Base-by-base conservation (phyloP, 2,797 vertebrate genomes). In the Nannoperca australis region DNA sequence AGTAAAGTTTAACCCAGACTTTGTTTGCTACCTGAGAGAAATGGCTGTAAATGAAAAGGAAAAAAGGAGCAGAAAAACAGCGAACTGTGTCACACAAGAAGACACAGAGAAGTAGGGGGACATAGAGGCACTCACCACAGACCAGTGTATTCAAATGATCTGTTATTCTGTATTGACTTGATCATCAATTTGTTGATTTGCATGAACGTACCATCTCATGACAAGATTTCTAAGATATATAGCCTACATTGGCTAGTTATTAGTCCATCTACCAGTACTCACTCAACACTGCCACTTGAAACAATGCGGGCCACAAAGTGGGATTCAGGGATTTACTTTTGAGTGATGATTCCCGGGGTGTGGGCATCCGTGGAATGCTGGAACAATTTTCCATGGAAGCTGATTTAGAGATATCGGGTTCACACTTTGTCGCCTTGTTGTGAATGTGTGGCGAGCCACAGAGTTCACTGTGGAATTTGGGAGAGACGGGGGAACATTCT, bases 331-430 rank as follows among this genome's bases (percentile, higher is more conserved):
- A 76, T 80, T 86, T 84, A 61, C 56, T 76, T 74, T 44, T 55
- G 53, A 86, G 76, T 51, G 76, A 82, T 42, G 60, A 82, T 88
- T 90, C 88, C 91, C 74, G 85, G 88, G 88, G 87, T 83, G 78
- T 79, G 91, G 85, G 85, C 79, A 92, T 90, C 83, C 87, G 77
- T 85, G 91, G 92, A 94, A 94, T 94, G 92, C 71, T 72, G 75
- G 53, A 76, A 54, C 45, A 42, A 87, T 90, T 91, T 91, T 83
- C 86, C 89, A 90, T 70, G 81, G 85, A 82, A 73, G 65, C 53
- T 84, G 67, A 80, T 70, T 84, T 79, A 24, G 60, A 80, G 68
- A 84, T 89, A 82, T 82, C 73, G 7, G 60, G 71, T 70, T 80
- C 77, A 82, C 80, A 71, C 78, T 36, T 13, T 7, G 54, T 24